These are phyloP conservation scores for Argyrosomus regius DNA, from an alignment of 2,797 vertebrate genomes.

Conservation along the genomic window DNA sequence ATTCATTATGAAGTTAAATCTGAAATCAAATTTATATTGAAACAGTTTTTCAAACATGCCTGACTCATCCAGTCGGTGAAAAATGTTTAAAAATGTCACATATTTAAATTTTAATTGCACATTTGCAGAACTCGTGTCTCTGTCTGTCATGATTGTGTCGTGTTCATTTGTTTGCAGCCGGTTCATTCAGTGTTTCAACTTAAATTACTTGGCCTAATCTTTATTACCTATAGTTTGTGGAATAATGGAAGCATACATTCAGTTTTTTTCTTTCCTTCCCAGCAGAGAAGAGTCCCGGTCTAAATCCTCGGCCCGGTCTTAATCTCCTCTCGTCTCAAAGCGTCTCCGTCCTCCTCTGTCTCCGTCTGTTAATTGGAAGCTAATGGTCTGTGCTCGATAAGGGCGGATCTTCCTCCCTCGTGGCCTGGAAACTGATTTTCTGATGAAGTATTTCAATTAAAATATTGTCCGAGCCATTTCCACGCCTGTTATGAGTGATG, in stretches of 20 bases:
- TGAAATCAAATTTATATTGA: too few species aligned
- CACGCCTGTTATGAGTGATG: conserved; percentile 48
- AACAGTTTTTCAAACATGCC: too few species aligned
- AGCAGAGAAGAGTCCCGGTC: conserved; percentile 6
- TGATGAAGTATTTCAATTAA: conserved; percentile 76
- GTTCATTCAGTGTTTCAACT: conserved; percentile 12
- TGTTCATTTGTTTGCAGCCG: too few species aligned
- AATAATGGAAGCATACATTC: conserved; percentile 34
- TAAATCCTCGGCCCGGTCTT: conserved; percentile 39
- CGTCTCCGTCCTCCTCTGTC: conserved; percentile 20
- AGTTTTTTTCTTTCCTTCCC: background rate
- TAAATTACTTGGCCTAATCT: conserved; percentile 53
- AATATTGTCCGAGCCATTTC: conserved; percentile 60
- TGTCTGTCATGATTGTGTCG: too few species aligned
- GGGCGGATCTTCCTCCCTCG: conserved; percentile 48
- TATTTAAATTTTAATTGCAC: too few species aligned
- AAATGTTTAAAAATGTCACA: too few species aligned
- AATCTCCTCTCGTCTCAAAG: conserved; percentile 51
- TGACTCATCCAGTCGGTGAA: too few species aligned
- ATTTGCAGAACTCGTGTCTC: too few species aligned
- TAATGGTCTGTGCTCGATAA: conserved; percentile 61
- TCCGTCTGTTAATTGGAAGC: conserved; percentile 67
- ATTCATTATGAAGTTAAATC: too few species aligned
- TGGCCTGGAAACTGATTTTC: conserved; percentile 56
- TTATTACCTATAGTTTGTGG: conserved; percentile 31